phyloP scores from a whole-genome alignment of 2,113 vertebrate species.

The Misgurnus mizolepis region DNA sequence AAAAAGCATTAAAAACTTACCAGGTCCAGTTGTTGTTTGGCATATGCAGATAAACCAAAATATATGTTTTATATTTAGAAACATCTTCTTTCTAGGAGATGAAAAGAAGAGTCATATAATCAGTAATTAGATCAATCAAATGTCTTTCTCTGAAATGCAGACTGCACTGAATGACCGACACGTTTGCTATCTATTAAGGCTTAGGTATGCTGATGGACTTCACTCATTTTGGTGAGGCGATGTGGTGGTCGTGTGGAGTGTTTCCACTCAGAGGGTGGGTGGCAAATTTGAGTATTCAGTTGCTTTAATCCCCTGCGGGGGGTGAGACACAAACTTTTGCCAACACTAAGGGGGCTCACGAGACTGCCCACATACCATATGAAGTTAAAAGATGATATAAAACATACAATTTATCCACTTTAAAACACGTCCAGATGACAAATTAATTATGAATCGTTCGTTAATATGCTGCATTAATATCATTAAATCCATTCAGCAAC shows the following conservation, averaged over 20 bases:
- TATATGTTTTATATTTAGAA: slow-evolving; percentile 85
- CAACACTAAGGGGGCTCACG: not conserved
- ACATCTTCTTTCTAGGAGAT: slow-evolving; percentile 83
- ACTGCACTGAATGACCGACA: not conserved
- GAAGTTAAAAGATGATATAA: not conserved
- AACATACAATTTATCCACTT: too few relatives aligned
- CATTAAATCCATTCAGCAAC: too few relatives aligned
- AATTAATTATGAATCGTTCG: too few relatives aligned
- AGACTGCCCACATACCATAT: slow-evolving; percentile 1
- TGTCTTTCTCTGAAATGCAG: not conserved
- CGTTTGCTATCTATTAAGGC: slow-evolving; percentile 13
- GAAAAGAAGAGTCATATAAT: slow-evolving; percentile 54
- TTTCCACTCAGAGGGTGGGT: slow-evolving; percentile 67
- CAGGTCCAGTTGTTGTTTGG: slow-evolving; percentile 68
- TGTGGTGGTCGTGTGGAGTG: slow-evolving; percentile 58
- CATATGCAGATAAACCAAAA: slow-evolving; percentile 85
- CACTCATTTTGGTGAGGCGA: not conserved
- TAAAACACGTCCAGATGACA: too few relatives aligned
- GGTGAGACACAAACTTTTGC: slow-evolving; percentile 45
- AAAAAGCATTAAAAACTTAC: slow-evolving; percentile 60
- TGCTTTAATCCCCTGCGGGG: slow-evolving; percentile 56
- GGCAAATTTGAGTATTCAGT: slow-evolving; percentile 57
- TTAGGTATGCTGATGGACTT: not conserved
- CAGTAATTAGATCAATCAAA: slow-evolving; percentile 11
- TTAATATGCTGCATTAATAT: too few relatives aligned